phyloP scores from a whole-genome alignment of 2,888 invertebrate species.

The Idaea biselata region DNA sequence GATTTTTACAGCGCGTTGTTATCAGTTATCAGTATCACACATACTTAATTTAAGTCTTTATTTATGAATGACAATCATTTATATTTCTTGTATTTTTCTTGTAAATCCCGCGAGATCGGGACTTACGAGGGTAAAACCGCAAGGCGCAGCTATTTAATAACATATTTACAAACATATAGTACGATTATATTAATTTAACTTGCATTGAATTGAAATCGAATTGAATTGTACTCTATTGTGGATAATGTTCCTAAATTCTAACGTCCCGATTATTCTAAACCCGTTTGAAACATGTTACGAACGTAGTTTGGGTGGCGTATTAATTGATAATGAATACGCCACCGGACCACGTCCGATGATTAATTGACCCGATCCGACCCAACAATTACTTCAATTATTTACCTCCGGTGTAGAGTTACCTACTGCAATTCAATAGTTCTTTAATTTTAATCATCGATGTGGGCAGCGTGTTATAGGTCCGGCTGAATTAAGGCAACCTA shows the following conservation, averaged over 20 bases:
- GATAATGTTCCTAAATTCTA: conserved; percentile 1
- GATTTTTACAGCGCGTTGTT: too few relatives aligned
- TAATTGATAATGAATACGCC: conserved; percentile 60
- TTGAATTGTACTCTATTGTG: background rate
- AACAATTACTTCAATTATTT: conserved; percentile 78
- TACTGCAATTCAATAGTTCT: conserved; percentile 42
- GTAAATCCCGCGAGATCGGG: too few relatives aligned
- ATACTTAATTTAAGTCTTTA: too few relatives aligned
- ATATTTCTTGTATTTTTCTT: too few relatives aligned
- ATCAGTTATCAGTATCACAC: too few relatives aligned
- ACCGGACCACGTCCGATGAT: conserved; percentile 64
- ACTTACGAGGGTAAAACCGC: too few relatives aligned
- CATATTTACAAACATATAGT: background rate
- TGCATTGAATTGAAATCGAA: background rate
- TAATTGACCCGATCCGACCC: conserved; percentile 76
- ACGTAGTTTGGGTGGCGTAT: conserved; percentile 56
- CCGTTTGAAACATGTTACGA: conserved; percentile 36
- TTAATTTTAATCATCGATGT: conserved; percentile 44
- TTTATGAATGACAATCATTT: too few relatives aligned
- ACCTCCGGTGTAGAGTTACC: conserved; percentile 62
- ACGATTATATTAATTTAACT: background rate
- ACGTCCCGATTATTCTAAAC: background rate
- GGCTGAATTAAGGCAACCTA: conserved; percentile 6
- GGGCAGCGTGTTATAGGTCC: conserved; percentile 1
- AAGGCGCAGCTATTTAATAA: background rate